Conservation (phyloP, 2,797 vertebrate species). For the Malurus splendens region DNA sequence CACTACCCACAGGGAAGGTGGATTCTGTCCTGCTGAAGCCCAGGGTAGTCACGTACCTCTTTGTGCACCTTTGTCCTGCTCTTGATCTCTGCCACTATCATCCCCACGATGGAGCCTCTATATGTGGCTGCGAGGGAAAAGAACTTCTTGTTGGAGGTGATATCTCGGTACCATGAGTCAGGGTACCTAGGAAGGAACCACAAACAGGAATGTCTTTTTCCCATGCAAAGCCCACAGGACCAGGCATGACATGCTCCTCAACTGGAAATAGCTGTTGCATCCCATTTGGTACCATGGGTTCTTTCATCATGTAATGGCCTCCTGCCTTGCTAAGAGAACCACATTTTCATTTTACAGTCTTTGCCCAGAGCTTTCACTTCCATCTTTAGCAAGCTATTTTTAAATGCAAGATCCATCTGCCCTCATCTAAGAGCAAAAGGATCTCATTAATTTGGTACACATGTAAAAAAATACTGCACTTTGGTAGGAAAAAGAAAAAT, state of each 20-base stretch:
- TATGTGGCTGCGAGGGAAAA: conserved; percentile 96
- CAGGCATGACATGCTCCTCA: neutral
- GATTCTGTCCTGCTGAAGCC: neutral
- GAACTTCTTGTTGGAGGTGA: conserved; percentile 99
- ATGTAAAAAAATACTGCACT: neutral
- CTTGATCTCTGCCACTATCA: conserved; percentile 99
- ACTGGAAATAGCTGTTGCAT: neutral
- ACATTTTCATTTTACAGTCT: neutral
- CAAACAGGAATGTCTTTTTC: neutral
- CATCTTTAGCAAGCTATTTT: conserved; percentile 37
- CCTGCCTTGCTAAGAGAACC: neutral
- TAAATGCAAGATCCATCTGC: conserved; percentile 34
- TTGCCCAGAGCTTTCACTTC: conserved; percentile 13
- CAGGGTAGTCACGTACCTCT: conserved; percentile 75
- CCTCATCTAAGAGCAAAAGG: neutral
- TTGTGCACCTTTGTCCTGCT: conserved; percentile 97
- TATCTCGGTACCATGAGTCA: conserved; percentile 99
- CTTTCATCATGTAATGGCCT: neutral
- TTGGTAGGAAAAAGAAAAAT: neutral
- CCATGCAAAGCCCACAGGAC: neutral
- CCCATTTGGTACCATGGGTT: neutral
- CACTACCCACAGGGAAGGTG: neutral
- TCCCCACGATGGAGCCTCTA: conserved; percentile 92
- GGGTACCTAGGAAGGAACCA: conserved; percentile 83
- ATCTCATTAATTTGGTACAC: conserved; percentile 9